A percentile compares a stretch with the other conserved stretches of the same genome.
Evolutionary conservation across 2,797 vertebrate genomes (phyloP).

Genomic region (Arctocebus calabarensis): DNA sequence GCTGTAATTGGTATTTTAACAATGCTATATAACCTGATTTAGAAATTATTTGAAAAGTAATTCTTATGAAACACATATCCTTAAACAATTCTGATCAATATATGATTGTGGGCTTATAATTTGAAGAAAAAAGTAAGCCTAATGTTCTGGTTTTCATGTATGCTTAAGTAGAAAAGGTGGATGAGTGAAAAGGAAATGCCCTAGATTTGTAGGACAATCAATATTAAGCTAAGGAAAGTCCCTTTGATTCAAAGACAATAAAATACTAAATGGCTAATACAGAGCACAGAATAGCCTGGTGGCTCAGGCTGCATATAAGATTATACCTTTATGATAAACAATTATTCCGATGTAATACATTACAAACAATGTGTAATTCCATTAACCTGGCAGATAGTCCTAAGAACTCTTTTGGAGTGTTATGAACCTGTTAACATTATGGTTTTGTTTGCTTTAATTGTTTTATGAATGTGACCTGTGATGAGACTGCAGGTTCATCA

Average conservation of each 20-base stretch:
- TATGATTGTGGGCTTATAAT: neutral
- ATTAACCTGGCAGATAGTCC: neutral
- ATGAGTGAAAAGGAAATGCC: neutral
- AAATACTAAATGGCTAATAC: neutral
- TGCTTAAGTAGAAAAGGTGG: neutral
- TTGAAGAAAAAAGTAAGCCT: neutral
- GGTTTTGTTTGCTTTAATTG: neutral
- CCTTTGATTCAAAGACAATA: conserved; percentile 17
- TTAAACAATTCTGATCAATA: neutral
- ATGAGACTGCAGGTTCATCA: neutral
- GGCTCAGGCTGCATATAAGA: neutral
- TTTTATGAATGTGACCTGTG: neutral
- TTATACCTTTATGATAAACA: neutral
- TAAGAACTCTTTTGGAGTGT: neutral
- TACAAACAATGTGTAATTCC: neutral
- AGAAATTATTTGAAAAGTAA: neutral
- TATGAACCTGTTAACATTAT: neutral
- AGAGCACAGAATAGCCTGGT: neutral
- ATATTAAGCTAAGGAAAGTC: neutral
- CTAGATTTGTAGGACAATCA: neutral
- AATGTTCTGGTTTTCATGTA: neutral
- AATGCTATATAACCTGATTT: neutral
- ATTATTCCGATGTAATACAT: neutral
- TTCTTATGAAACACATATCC: neutral
- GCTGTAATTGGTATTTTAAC: conserved; percentile 6